A percentile compares a stretch with the other conserved stretches of the same genome.
Conservation (phyloP, 2,113 vertebrate genomes). For the Lagenorhynchus albirostris region DNA sequence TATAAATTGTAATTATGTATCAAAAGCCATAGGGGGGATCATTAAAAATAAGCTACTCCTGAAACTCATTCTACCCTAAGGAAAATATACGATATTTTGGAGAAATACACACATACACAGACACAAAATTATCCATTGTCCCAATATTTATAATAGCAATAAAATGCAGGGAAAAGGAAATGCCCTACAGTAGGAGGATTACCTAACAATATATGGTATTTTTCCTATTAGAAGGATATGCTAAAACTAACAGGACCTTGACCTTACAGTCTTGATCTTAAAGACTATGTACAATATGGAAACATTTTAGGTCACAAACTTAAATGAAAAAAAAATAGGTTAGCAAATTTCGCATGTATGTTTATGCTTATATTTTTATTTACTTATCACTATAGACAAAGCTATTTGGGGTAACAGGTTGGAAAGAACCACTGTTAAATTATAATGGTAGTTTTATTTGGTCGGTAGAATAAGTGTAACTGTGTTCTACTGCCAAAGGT, state of each 20-base stretch:
- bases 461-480: not conserved
- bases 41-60: not conserved
- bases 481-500: not conserved
- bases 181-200: not conserved
- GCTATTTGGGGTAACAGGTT: not conserved
- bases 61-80: not conserved
- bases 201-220: not conserved
- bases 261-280: not conserved
- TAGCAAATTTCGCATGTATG: not conserved
- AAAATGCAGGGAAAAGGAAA: not conserved
- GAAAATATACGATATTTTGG: not conserved
- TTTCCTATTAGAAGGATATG: not conserved
- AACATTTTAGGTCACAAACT: not conserved
- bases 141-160: not conserved
- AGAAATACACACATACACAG: not conserved
- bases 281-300: not conserved
- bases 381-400: not conserved
- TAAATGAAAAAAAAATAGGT: not conserved
- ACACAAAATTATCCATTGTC: not conserved
- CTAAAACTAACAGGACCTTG: not conserved
- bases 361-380: not conserved
- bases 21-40: not conserved
- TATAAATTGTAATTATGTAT: not conserved
- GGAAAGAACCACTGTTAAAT: not conserved
- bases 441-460: not conserved